Base-by-base conservation (phyloP, 2,113 vertebrate genomes). In the Terrapene triunguis region DNA sequence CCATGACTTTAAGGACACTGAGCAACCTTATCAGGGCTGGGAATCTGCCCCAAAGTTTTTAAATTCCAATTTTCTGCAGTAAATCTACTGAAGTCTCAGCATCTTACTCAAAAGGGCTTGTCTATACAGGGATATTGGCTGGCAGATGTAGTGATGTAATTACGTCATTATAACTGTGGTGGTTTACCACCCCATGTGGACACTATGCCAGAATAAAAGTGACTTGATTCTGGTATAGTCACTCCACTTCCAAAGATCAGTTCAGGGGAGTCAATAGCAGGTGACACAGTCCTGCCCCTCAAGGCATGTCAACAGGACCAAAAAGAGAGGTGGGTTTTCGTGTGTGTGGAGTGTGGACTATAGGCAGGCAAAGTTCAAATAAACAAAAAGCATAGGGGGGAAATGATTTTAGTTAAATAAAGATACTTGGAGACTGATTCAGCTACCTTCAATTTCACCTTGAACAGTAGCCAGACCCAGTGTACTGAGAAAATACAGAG, bases 271-370 rank as follows among this genome's bases (percentile, higher is more conserved):
- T 44, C 1, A 4, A 3, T 85, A 79, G 93, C 62, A 48, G 96
- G 96, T 97, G 97, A 96, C 96, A 96, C 93, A 96, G 96, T 65
- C 94, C 96, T 97, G 95, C 51, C 80, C 91, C 80, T 88, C 0
- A 0, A 8, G n/a, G 84, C 0, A 0, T 96, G 95, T 96, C 96
- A 94, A 90, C 2, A 2, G 88, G 93, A 96, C 95, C 88, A 17
- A 0, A 78, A 25, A 6, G 1, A 0, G 85, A 74, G 10, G 2
- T 3, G 54, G 79, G 17, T 53, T 82, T 88, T 6, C 32, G 7
- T 1, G 24, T 24, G 65, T n/a, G 62, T 54, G 87, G 44, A 53
- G 17, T 80, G 82, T 94, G n/a, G 10, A 9, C 72, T 5, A 5
- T 5, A 0, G 0, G 1, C 88, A 54, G 80, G 11, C 80, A 78